Conservation (phyloP, 2,888 invertebrate species). For the Allacma fusca region DNA sequence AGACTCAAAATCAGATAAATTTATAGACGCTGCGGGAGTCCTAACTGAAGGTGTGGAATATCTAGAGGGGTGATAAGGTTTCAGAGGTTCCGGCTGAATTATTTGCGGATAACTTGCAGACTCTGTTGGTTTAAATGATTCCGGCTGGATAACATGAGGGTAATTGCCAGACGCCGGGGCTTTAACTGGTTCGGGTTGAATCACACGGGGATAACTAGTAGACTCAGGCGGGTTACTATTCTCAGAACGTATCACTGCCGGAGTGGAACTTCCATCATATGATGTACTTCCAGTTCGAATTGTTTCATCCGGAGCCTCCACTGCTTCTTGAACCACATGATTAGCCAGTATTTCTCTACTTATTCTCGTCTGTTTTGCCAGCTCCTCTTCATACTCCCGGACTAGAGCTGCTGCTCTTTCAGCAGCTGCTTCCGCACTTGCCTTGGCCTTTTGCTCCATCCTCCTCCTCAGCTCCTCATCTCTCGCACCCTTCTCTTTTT, state of each 20-base stretch:
- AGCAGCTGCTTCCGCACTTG: slow-evolving; percentile 67
- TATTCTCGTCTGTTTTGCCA: slow-evolving; percentile 30
- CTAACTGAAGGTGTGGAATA: slow-evolving; percentile 32
- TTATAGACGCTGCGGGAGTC: slow-evolving; percentile 58
- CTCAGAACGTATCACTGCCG: no score
- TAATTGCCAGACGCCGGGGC: background rate
- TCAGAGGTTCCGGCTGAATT: slow-evolving; percentile 2
- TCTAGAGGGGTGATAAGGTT: background rate
- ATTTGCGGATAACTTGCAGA: background rate
- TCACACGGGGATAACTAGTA: no score
- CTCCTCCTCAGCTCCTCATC: slow-evolving; percentile 30
- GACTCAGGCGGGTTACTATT: no score
- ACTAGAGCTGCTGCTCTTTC: slow-evolving; percentile 47
- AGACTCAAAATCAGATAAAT: slow-evolving; percentile 84
- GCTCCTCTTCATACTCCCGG: slow-evolving; percentile 40
- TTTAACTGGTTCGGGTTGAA: no score
- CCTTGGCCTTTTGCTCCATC: slow-evolving; percentile 70
- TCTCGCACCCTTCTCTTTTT: slow-evolving; percentile 63
- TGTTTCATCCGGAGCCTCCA: background rate
- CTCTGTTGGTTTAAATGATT: slow-evolving; percentile 5
- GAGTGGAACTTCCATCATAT: no score
- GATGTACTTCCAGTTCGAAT: background rate
- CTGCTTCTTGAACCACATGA: background rate
- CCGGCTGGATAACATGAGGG: slow-evolving; percentile 10
- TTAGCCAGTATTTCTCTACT: background rate